phyloP scores from a whole-genome alignment of 2,888 invertebrate species.

The Gymnoscelis rufifasciata region DNA sequence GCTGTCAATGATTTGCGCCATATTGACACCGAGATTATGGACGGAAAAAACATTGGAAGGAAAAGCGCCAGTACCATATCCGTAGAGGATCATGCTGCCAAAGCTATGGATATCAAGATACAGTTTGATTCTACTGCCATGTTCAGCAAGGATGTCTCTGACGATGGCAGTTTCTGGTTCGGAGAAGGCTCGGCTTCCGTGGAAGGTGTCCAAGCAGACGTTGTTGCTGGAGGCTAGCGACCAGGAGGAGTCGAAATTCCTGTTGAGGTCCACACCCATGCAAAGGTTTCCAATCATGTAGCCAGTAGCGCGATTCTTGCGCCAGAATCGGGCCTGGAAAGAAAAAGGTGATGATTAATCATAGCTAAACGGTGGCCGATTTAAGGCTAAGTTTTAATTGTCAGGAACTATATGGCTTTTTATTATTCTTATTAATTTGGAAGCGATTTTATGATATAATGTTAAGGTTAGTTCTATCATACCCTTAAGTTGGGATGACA shows the following conservation, averaged over 20 bases:
- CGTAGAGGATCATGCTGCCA: constrained; percentile 77
- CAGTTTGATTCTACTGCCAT: constrained; percentile 72
- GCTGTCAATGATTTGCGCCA: constrained; percentile 56
- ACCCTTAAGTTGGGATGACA: no score
- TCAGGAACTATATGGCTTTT: no score
- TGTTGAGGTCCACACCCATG: constrained; percentile 84
- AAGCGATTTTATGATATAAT: no score
- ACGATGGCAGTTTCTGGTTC: constrained; percentile 81
- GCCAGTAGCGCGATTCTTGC: constrained; percentile 78
- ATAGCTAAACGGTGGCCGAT: not conserved
- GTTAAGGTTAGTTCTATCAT: no score
- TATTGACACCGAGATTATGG: constrained; percentile 47
- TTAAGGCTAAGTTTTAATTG: no score
- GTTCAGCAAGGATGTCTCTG: constrained; percentile 71
- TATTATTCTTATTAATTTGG: no score
- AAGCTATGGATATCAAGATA: constrained; percentile 87
- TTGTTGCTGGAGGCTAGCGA: constrained; percentile 62
- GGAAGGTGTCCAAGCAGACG: constrained; percentile 80
- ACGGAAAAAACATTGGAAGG: constrained; percentile 65
- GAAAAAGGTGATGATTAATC: not conserved
- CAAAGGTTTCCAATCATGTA: constrained; percentile 56
- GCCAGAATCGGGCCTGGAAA: constrained; percentile 79
- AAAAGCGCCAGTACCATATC: constrained; percentile 47
- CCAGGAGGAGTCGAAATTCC: constrained; percentile 86
- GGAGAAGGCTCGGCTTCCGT: constrained; percentile 80